phyloP scores from a whole-genome alignment of 2,797 vertebrate genomes.

The Serranus cabrilla region DNA sequence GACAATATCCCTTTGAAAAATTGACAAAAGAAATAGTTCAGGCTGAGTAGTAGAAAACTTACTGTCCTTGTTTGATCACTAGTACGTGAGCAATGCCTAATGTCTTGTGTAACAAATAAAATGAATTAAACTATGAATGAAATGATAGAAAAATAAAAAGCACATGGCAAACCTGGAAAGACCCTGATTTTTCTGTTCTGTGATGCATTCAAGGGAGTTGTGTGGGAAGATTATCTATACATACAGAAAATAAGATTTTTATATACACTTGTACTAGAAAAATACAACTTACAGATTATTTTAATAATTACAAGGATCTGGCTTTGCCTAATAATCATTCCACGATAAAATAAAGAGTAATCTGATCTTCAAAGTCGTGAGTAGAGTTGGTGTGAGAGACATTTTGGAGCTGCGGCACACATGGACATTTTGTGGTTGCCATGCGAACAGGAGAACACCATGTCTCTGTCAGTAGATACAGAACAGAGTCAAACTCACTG shows the following conservation, averaged over 20 bases:
- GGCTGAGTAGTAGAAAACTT: slow-evolving; percentile 85
- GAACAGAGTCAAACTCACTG: slow-evolving; percentile 39
- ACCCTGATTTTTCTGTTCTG: slow-evolving; percentile 14
- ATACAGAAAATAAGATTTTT: slow-evolving; percentile 56
- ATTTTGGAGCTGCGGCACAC: slow-evolving; percentile 42
- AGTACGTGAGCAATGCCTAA: slow-evolving; percentile 89
- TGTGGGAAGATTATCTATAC: slow-evolving; percentile 22
- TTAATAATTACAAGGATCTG: slow-evolving; percentile 43
- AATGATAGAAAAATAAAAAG: slow-evolving; percentile 85
- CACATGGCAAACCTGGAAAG: slow-evolving; percentile 84
- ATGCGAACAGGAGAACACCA: slow-evolving; percentile 57
- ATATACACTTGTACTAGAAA: slow-evolving; percentile 62
- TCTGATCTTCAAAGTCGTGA: slow-evolving; percentile 36
- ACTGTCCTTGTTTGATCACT: slow-evolving; percentile 90
- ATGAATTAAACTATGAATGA: slow-evolving; percentile 88
- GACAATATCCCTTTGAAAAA: slow-evolving; percentile 81
- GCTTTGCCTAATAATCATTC: slow-evolving; percentile 14
- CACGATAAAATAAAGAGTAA: slow-evolving; percentile 38
- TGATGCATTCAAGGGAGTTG: slow-evolving; percentile 19
- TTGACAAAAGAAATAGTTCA: slow-evolving; percentile 82
- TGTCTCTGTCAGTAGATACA: slow-evolving; percentile 38
- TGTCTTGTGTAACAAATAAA: slow-evolving; percentile 89
- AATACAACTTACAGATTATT: slow-evolving; percentile 46
- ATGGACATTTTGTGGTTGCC: slow-evolving; percentile 62
- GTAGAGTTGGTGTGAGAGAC: slow-evolving; percentile 12